Evolutionary conservation across 2,113 vertebrate species (phyloP), one percentile per base, ranked within the genome.

Genomic region (Baryphthengus martii): DNA sequence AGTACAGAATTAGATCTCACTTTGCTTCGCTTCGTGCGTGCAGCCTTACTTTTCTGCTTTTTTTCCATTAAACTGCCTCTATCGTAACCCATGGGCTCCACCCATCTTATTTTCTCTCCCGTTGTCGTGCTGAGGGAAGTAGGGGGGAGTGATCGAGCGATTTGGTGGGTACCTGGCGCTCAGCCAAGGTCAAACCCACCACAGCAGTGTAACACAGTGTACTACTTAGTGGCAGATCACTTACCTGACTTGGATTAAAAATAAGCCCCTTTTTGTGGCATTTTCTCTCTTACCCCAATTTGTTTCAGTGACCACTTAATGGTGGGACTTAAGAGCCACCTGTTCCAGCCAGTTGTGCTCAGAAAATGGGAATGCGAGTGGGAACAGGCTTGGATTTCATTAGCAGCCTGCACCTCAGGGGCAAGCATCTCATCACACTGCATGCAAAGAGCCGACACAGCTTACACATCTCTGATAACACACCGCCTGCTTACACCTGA

Each of bases 241-340:
- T 81, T 62, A 84, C 47, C 83, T 55, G 50, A 92, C 50, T 44
- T 40, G 44, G 66, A 92, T 81, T 89, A 78, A 95, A 93, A 85
- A 72, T 56, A 78, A 90, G 10, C 42, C 49, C 53, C 16, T 85
- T 79, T 28, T 89, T 70, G 24, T 71, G 16, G 14, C 58, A 21
- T 80, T 93, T 73, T 80, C 28, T 62, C 80, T 71, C 83, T 71
- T 71, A 92, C 74, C 4, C 5, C 7, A 42, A 25, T 63, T 91
- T 84, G 11, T 78, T 89, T 86, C 39, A 56, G 67, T 26, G 7
- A 23, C 13, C 3, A 4, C 42, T 86, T 77, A 83, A 71, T 8
- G 7, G 68, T 23, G 17, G 20, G 50, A 92, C 23, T 66, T 82
- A 79, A 52, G 15, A 85, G 47, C 17, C 71, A 75, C 84, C 84